A percentile compares a stretch with the other conserved stretches of the same genome.
Evolutionary conservation across 2,797 vertebrate species (phyloP).

Genomic region (Acipenser oxyrinchus): DNA sequence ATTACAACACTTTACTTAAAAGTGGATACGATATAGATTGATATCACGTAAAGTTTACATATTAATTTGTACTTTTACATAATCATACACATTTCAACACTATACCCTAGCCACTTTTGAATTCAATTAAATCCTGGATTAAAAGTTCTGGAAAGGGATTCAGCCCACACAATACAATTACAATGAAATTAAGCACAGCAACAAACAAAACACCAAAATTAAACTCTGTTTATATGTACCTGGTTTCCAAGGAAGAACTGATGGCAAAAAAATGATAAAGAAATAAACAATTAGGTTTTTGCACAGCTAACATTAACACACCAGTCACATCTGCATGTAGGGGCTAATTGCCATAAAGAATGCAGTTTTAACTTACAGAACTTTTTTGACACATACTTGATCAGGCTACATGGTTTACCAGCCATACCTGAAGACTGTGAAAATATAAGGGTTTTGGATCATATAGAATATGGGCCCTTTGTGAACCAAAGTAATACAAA

Average conservation of each 20-base stretch:
- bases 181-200: conserved; percentile 44
- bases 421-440: too few relatives aligned
- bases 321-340: neutral
- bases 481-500: too few relatives aligned
- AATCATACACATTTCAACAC: conserved; percentile 7
- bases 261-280: conserved; percentile 73
- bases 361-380: too few relatives aligned
- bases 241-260: conserved; percentile 99
- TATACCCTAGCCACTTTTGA: conserved; percentile 50
- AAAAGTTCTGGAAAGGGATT: conserved; percentile 40
- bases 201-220: conserved; percentile 36
- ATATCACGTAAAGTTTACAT: too few relatives aligned
- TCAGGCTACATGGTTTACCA: too few relatives aligned
- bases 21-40: too few relatives aligned
- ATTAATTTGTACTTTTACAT: too few relatives aligned
- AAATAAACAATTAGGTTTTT: conserved; percentile 70
- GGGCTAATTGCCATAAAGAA: neutral
- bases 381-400: too few relatives aligned
- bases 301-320: conserved; percentile 1
- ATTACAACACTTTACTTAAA: too few relatives aligned
- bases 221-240: conserved; percentile 77
- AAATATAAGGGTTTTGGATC: too few relatives aligned
- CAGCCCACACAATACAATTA: conserved; percentile 33
- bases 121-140: conserved; percentile 44
- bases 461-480: too few relatives aligned